Evolutionary conservation across 2,888 invertebrate genomes (phyloP).

Genomic region (Temnothorax ravouxi): DNA sequence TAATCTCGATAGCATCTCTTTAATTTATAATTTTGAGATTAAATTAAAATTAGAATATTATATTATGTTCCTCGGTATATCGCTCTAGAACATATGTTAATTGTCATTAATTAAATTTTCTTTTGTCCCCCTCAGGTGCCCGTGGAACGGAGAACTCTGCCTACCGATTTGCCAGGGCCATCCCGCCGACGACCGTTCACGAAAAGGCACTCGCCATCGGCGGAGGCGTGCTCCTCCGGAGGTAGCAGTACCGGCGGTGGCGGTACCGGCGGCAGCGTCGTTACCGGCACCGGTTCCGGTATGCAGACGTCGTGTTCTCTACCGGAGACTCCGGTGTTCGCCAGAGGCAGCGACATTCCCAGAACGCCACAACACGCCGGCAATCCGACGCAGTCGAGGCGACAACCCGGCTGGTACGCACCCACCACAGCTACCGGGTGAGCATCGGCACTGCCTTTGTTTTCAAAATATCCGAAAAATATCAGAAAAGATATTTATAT

Average conservation of each 20-base stretch:
- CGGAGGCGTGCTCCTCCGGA: conserved; percentile 93
- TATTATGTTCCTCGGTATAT: neutral
- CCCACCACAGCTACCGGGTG: conserved; percentile 85
- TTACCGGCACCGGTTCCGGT: conserved; percentile 84
- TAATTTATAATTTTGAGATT: neutral
- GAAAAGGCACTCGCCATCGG: conserved; percentile 89
- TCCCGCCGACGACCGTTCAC: conserved; percentile 86
- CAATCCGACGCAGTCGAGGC: conserved; percentile 80
- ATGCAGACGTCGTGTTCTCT: conserved; percentile 95
- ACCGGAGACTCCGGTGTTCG: conserved; percentile 96
- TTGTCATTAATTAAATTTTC: conserved; percentile 10
- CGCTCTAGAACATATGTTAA: too few relatives aligned
- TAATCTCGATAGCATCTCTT: neutral
- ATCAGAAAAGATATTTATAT: neutral
- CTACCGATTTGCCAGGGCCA: conserved; percentile 90
- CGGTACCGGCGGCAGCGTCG: conserved; percentile 88
- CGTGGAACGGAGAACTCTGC: conserved; percentile 91
- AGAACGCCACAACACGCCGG: conserved; percentile 92
- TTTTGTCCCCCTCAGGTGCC: conserved; percentile 81
- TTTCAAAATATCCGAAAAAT: neutral
- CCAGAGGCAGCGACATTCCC: conserved; percentile 93
- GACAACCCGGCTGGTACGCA: conserved; percentile 85
- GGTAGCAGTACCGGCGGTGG: conserved; percentile 92
- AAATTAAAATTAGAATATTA: neutral
- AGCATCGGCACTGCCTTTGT: conserved; percentile 32